A percentile compares a stretch with the other conserved stretches of the same genome.
Evolutionary conservation across 2,888 invertebrate species (phyloP).

Genomic region (Antheraea assamensis): DNA sequence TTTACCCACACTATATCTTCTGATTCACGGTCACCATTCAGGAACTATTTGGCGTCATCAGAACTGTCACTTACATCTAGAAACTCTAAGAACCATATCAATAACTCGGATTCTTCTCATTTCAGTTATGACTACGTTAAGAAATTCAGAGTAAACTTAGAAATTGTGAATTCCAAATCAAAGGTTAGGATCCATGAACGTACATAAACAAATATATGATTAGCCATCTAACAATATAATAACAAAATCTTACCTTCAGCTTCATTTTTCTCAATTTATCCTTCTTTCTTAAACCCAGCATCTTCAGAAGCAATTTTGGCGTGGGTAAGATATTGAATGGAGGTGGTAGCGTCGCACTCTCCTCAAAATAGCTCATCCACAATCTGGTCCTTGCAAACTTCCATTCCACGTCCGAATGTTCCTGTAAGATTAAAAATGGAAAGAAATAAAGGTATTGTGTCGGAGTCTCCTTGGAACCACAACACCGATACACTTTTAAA

Average conservation of each 20-base stretch:
- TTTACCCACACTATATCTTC: no score
- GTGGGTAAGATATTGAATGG: constrained; percentile 97
- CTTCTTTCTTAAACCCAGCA: constrained; percentile 83
- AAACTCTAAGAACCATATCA: no score
- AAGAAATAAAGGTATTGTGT: neutral
- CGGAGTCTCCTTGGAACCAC: neutral
- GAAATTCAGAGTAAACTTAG: no score
- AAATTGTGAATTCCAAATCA: no score
- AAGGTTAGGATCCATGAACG: neutral
- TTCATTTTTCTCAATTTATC: constrained; percentile 82
- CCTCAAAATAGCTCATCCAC: constrained; percentile 98
- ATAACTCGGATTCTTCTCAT: no score
- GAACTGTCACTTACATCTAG: no score
- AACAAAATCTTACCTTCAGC: constrained; percentile 60
- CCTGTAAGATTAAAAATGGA: constrained; percentile 73
- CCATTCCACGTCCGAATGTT: constrained; percentile 97
- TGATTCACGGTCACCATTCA: no score
- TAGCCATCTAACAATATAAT: neutral
- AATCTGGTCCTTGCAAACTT: constrained; percentile 96
- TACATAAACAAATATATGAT: neutral
- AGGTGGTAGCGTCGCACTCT: constrained; percentile 93
- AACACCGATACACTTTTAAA: neutral
- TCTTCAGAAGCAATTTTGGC: constrained; percentile 88
- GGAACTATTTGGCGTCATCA: no score
- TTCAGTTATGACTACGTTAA: no score